Percentiles rank a stretch among this genome's conserved stretches.
These are phyloP conservation scores for Zaprionus davidi DNA, from an alignment of 1,140 invertebrate genomes.

Conservation along the genomic window DNA sequence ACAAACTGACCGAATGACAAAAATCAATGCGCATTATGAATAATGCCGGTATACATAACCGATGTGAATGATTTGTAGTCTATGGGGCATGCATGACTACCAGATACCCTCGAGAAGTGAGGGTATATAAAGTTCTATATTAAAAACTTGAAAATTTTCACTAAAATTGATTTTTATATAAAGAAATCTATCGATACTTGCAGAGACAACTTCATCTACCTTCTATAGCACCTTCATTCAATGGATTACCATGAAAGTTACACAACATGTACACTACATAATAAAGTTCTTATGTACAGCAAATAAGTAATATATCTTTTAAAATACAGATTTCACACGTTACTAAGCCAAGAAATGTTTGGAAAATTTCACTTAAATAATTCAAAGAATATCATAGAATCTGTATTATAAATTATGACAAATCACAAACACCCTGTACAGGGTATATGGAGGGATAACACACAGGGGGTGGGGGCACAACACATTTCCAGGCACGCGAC, in stretches of 20 bases:
- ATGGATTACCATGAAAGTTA: not conserved
- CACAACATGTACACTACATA: not conserved
- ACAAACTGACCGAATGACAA: constrained; percentile 19
- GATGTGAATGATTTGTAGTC: not conserved
- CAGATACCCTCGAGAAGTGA: not conserved
- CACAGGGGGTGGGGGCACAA: too few relatives aligned
- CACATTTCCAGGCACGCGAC: not conserved
- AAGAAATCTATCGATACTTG: too few relatives aligned
- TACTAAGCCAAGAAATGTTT: not conserved
- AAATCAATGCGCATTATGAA: constrained; percentile 36
- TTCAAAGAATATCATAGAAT: too few relatives aligned
- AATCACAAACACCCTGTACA: too few relatives aligned
- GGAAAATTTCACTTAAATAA: too few relatives aligned
- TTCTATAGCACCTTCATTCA: too few relatives aligned
- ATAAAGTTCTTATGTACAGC: not conserved
- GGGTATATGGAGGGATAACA: not conserved
- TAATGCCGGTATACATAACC: constrained; percentile 9
- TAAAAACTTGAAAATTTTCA: too few relatives aligned
- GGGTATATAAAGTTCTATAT: too few relatives aligned
- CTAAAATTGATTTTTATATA: too few relatives aligned
- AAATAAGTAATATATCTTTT: not conserved
- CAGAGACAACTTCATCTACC: too few relatives aligned
- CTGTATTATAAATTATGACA: too few relatives aligned
- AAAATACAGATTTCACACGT: not conserved
- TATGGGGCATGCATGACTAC: not conserved